These are phyloP conservation scores for Lophura nycthemera DNA, from an alignment of 2,113 vertebrate species.

Conservation along the genomic window DNA sequence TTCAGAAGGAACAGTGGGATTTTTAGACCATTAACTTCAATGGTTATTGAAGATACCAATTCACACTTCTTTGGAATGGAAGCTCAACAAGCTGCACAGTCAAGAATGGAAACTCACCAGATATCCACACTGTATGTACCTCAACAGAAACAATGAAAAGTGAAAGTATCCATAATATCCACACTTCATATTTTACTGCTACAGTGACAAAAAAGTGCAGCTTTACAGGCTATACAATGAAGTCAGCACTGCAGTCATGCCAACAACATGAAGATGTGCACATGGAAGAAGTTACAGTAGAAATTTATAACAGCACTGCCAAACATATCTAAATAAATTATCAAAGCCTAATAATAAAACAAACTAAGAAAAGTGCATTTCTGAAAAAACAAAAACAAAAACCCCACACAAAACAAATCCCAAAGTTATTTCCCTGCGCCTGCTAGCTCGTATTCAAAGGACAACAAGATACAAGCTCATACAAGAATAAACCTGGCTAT, in stretches of 20 bases:
- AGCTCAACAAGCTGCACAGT: background rate
- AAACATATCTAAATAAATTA: background rate
- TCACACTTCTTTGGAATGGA: background rate
- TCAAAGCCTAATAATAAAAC: background rate
- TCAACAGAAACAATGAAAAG: background rate
- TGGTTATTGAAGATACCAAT: too few relatives aligned
- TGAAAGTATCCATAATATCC: background rate
- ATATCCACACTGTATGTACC: background rate
- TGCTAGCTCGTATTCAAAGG: background rate
- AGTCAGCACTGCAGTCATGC: background rate
- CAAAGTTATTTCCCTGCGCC: background rate
- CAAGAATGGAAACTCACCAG: background rate
- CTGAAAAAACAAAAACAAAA: background rate
- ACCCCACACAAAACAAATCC: background rate
- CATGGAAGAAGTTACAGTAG: background rate
- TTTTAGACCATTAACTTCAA: background rate
- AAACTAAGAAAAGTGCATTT: background rate
- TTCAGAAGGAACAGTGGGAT: background rate
- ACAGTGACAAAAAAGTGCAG: background rate
- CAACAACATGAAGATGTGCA: background rate
- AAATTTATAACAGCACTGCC: background rate
- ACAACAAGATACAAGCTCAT: background rate
- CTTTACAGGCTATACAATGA: background rate
- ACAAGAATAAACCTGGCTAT: background rate
- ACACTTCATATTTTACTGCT: background rate